Base-by-base conservation (phyloP, 2,888 invertebrate genomes). In the Chymomyza caudatula region DNA sequence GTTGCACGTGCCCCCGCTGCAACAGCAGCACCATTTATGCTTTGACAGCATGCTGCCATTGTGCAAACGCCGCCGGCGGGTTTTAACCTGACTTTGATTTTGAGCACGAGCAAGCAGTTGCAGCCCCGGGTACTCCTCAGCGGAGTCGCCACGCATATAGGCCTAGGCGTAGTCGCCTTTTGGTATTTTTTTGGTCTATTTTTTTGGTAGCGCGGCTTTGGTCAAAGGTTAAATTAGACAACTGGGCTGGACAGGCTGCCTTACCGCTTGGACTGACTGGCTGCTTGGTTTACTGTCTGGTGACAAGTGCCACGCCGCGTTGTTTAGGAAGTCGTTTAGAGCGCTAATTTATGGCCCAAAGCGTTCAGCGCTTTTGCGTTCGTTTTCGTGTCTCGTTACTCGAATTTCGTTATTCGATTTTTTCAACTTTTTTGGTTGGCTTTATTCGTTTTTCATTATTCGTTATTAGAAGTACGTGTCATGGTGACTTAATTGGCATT, bases 151-250 rank as follows among this genome's bases (percentile, higher is more conserved):
- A 79, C 86, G 86, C 79, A 81, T 20, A 47, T 51, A 51, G 51
- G 51, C 51, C 51, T 51, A 47, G 15, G 17, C 15, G 44, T 13
- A 51, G 17, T 20, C 51, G 51, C 51, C 17, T 20, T 13, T 51
- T 51, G 54, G 54, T 29, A 59, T 49, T 63, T 52, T 52, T 17
- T 17, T 63, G 58, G 43, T 47, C 63, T 62, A 74, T 77, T 74
- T 76, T 47, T 47, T 62, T 60, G 78, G 85, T 70, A 84, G 86
- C 86, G 53, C 53, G 80, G 80, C 85, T 63, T 80, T 80, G 80
- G 80, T 86, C 80, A 80, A 86, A 80, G 86, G 80, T 86, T 80
- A 80, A 86, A 84, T 84, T 68, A 86, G 78, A 80, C 72, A 51
- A 51, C 51, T 13, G 19, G 19, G 51, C 20, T 20, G 20, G 47